Evolutionary conservation across 2,888 invertebrate species (phyloP).

Genomic region (Hypselothyrea guttata): DNA sequence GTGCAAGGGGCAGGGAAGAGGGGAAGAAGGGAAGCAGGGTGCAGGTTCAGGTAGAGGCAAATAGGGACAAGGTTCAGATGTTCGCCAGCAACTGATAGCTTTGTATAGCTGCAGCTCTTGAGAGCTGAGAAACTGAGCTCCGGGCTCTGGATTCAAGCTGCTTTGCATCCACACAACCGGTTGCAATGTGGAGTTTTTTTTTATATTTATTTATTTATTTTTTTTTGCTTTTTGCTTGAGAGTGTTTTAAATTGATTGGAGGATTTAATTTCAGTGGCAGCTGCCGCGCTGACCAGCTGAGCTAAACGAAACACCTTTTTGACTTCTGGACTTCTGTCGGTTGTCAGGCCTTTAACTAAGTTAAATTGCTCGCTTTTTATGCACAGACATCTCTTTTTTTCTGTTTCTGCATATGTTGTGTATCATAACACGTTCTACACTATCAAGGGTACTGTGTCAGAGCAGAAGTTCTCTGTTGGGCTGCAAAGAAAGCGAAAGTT

Average conservation of each 20-base stretch:
- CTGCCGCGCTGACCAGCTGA: constrained; percentile 57
- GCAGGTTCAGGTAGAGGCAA: constrained; percentile 22
- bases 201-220: no score
- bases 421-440: constrained; percentile 22
- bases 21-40: not conserved
- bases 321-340: not conserved
- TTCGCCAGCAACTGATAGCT: not conserved
- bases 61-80: not conserved
- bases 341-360: constrained; percentile 48
- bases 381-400: constrained; percentile 13
- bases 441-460: constrained; percentile 23
- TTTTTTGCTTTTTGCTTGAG: constrained; percentile 14
- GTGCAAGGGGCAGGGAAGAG: constrained; percentile 25
- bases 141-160: constrained; percentile 31
- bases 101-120: constrained; percentile 12
- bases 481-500: not conserved
- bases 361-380: constrained; percentile 43
- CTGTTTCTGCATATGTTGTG: constrained; percentile 58
- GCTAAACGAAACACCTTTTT: constrained; percentile 47
- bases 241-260: constrained; percentile 72
- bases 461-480: not conserved
- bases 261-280: constrained; percentile 77
- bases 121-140: constrained; percentile 1
- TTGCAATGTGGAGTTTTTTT: constrained; percentile 57
- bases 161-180: constrained; percentile 72